These are phyloP conservation scores for Cnemophilus loriae DNA, from an alignment of 2,113 vertebrate species.

Conservation along the genomic window DNA sequence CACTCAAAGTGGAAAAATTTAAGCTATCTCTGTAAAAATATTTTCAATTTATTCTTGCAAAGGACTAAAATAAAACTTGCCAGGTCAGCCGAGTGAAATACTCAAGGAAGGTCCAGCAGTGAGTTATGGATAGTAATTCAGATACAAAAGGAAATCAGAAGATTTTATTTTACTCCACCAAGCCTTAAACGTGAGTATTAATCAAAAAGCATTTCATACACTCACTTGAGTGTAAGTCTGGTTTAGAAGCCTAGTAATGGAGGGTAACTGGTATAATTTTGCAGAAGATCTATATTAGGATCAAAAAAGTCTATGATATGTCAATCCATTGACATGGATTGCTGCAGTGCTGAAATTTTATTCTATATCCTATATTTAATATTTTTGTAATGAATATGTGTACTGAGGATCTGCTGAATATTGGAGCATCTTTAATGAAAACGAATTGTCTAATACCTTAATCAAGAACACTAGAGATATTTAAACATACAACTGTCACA, in stretches of 20 bases:
- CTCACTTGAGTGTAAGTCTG: background rate
- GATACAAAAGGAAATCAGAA: background rate
- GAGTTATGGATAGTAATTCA: background rate
- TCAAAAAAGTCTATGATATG: background rate
- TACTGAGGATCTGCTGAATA: background rate
- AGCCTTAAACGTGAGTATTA: background rate
- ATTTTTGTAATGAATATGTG: background rate
- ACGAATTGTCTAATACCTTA: background rate
- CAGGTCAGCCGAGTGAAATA: background rate
- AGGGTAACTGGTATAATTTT: background rate
- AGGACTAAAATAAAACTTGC: background rate
- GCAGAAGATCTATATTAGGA: background rate
- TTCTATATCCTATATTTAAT: background rate
- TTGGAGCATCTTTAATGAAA: background rate
- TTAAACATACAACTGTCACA: background rate
- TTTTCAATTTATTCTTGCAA: background rate
- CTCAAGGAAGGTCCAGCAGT: background rate
- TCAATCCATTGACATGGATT: background rate
- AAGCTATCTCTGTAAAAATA: background rate
- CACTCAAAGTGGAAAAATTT: background rate
- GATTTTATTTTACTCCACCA: background rate
- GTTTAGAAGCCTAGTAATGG: background rate
- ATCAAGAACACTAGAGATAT: background rate
- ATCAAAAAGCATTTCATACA: background rate
- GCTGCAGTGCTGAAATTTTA: background rate